Percentiles rank a stretch among this genome's conserved stretches.
Evolutionary conservation across 2,113 vertebrate species (phyloP).

Genomic region (Pipa parva): DNA sequence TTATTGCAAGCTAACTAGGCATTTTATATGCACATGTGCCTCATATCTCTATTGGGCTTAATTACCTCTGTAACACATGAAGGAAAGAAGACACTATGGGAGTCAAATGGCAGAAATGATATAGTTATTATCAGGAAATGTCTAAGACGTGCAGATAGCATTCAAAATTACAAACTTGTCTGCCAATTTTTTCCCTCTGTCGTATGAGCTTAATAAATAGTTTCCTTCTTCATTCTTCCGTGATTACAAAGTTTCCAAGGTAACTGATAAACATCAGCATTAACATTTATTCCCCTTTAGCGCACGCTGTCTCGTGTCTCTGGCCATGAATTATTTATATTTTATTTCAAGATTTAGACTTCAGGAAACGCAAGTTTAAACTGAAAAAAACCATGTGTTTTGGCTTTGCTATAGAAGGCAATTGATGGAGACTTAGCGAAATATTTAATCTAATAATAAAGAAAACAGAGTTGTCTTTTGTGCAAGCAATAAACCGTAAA

Average conservation of each 20-base stretch:
- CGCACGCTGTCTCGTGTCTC: conserved; percentile 11
- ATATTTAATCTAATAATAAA: conserved; percentile 4
- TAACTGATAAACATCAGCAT: conserved; percentile 27
- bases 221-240: conserved; percentile 24
- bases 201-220: conserved; percentile 31
- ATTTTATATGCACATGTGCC: neutral
- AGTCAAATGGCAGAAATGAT: conserved; percentile 13
- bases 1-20: neutral
- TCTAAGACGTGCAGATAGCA: conserved; percentile 26
- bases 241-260: conserved; percentile 32
- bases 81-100: conserved; percentile 16
- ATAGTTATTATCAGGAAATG: conserved; percentile 17
- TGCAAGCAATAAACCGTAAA: neutral
- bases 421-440: conserved; percentile 13
- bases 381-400: conserved; percentile 22
- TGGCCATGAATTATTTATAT: conserved; percentile 14
- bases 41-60: conserved; percentile 4
- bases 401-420: neutral
- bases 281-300: conserved; percentile 13
- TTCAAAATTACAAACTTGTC: conserved; percentile 27
- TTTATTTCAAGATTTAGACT: conserved; percentile 9
- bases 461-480: neutral
- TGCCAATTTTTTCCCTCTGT: conserved; percentile 23
- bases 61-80: neutral
- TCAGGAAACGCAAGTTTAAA: conserved; percentile 16